These are phyloP conservation scores for Tokudaia muenninki DNA, from an alignment of 2,797 vertebrate genomes.

Conservation along the genomic window DNA sequence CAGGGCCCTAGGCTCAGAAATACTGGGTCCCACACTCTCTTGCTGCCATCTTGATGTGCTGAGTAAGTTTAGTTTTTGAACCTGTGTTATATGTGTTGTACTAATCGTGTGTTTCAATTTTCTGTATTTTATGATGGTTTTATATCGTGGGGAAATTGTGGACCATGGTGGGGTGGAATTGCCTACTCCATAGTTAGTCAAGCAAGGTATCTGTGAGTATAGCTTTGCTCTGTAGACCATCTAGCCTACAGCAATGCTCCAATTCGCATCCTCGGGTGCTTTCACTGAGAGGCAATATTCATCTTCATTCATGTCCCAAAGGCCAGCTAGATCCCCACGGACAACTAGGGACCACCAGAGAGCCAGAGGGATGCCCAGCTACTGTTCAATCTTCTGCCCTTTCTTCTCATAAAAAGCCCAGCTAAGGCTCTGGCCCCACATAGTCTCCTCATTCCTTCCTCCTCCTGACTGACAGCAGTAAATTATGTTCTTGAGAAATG, in stretches of 20 bases:
- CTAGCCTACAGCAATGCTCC: not conserved
- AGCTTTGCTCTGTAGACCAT: not conserved
- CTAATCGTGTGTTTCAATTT: not conserved
- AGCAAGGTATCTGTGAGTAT: not conserved
- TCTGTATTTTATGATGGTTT: not conserved
- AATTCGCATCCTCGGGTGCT: not conserved
- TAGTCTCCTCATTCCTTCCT: not conserved
- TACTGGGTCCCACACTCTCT: not conserved
- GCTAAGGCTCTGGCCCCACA: not conserved
- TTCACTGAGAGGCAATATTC: not conserved
- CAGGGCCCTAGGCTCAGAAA: not conserved
- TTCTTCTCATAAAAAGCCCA: not conserved
- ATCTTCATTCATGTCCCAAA: not conserved
- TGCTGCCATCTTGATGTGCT: not conserved
- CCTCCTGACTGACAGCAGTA: not conserved
- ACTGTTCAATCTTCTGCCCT: no score
- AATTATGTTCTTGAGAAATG: conserved; percentile 3
- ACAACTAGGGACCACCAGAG: not conserved
- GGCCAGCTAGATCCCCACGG: not conserved
- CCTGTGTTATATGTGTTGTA: not conserved
- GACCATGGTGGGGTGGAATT: not conserved
- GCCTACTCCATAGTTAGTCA: not conserved
- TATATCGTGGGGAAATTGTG: not conserved
- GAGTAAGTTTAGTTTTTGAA: conserved; percentile 49
- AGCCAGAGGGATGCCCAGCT: not conserved